These are phyloP conservation scores for Dipodomys stephensi DNA, from an alignment of 2,113 vertebrate genomes.

Conservation along the genomic window DNA sequence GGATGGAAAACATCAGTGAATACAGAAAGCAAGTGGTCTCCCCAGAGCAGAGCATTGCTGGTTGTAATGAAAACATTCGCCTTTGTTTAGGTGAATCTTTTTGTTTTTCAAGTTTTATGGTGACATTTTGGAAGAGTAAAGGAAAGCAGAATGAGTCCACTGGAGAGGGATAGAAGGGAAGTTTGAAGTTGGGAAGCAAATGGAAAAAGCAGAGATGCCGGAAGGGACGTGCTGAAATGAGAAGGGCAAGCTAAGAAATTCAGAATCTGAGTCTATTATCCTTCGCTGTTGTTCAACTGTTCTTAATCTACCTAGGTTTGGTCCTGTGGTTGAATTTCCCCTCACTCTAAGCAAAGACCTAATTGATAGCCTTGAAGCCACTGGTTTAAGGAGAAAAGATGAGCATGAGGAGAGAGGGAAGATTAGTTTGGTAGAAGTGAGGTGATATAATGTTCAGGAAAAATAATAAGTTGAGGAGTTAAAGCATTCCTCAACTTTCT, in stretches of 20 bases:
- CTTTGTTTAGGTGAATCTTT: background rate
- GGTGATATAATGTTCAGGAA: background rate
- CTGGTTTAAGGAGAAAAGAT: background rate
- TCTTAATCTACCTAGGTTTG: background rate
- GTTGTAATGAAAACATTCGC: conserved; percentile 1
- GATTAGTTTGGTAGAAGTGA: background rate
- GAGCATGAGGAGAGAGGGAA: background rate
- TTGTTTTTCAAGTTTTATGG: background rate
- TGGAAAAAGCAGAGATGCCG: background rate
- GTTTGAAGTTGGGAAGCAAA: background rate
- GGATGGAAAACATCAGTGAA: background rate
- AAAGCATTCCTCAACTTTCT: background rate
- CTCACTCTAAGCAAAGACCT: background rate
- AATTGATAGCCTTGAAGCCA: background rate
- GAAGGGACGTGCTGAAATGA: background rate
- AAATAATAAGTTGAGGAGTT: background rate
- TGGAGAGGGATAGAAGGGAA: background rate
- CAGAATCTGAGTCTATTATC: background rate
- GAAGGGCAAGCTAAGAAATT: background rate
- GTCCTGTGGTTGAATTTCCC: background rate
- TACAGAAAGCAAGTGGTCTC: background rate
- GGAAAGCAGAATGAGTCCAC: background rate
- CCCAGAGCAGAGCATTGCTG: conserved; percentile 1
- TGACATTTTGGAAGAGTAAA: background rate
- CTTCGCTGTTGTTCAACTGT: background rate